Evolutionary conservation across 2,797 vertebrate species (phyloP).

Genomic region (Phrynocephalus forsythii): DNA sequence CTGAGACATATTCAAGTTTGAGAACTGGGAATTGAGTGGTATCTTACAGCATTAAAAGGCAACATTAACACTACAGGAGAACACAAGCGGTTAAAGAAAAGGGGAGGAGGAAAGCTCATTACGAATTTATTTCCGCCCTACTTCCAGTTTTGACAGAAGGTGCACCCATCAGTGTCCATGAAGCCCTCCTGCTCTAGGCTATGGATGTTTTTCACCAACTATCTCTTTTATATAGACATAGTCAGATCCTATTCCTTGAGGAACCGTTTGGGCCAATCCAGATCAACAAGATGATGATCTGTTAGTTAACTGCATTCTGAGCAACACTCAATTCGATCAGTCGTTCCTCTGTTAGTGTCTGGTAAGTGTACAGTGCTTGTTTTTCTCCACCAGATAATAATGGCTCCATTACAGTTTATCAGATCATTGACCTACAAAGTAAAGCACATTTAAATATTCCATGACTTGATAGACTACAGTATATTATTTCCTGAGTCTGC

Average conservation of each 20-base stretch:
- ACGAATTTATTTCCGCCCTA: no score
- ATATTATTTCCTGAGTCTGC: constrained; percentile 52
- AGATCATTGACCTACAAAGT: constrained; percentile 69
- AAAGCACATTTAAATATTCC: constrained; percentile 74
- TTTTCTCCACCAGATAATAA: constrained; percentile 64
- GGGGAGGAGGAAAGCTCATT: no score
- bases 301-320: constrained; percentile 64
- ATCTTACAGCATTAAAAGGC: no score
- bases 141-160: no score
- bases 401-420: constrained; percentile 66
- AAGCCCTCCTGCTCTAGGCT: background rate
- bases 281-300: constrained; percentile 62
- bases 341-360: constrained; percentile 51
- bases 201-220: background rate
- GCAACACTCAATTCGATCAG: constrained; percentile 46
- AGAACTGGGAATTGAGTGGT: no score
- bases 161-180: no score
- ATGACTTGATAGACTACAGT: constrained; percentile 64
- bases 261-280: constrained; percentile 66
- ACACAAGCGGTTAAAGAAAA: no score
- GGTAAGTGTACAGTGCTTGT: constrained; percentile 56
- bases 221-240: background rate
- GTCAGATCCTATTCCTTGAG: constrained; percentile 61
- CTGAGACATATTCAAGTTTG: no score
- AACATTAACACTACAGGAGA: no score